Percentiles rank a stretch among this genome's conserved stretches.
These are phyloP conservation scores for Heliconius melpomene DNA, from an alignment of 1,140 invertebrate genomes.

Conservation along the genomic window DNA sequence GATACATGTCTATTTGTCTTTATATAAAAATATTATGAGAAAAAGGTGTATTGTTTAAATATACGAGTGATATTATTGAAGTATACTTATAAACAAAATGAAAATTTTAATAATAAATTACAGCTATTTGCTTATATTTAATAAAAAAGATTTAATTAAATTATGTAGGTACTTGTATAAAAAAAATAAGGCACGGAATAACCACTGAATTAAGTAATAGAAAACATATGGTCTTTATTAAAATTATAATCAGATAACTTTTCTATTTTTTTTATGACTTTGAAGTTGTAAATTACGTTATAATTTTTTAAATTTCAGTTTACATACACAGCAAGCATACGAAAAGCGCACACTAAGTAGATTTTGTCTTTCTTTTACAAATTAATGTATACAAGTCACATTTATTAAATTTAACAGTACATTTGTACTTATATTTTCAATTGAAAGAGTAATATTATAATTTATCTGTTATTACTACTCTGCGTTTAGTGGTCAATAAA, in stretches of 20 bases:
- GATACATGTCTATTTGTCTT: too few species aligned
- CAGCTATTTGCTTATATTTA: background rate
- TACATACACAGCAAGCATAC: background rate
- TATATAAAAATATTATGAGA: too few species aligned
- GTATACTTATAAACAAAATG: background rate
- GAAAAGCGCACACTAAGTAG: background rate
- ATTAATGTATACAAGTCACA: too few species aligned
- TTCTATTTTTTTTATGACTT: background rate
- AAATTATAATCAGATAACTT: background rate
- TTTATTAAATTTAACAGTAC: too few species aligned
- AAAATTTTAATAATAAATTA: background rate
- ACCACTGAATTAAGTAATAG: background rate
- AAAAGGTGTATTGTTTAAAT: too few species aligned
- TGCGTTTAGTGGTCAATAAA: too few species aligned
- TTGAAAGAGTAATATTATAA: too few species aligned
- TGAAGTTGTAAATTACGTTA: background rate
- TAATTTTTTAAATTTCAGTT: background rate
- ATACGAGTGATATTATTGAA: background rate
- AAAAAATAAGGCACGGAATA: constrained; percentile 31
- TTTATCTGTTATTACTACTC: too few species aligned
- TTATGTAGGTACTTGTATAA: background rate
- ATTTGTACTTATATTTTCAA: too few species aligned
- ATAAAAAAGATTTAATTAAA: background rate
- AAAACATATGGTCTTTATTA: background rate
- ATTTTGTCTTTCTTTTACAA: too few species aligned